Evolutionary conservation across 1,140 invertebrate genomes (phyloP), one percentile per base, ranked within the genome.

Genomic region (Physella acuta): DNA sequence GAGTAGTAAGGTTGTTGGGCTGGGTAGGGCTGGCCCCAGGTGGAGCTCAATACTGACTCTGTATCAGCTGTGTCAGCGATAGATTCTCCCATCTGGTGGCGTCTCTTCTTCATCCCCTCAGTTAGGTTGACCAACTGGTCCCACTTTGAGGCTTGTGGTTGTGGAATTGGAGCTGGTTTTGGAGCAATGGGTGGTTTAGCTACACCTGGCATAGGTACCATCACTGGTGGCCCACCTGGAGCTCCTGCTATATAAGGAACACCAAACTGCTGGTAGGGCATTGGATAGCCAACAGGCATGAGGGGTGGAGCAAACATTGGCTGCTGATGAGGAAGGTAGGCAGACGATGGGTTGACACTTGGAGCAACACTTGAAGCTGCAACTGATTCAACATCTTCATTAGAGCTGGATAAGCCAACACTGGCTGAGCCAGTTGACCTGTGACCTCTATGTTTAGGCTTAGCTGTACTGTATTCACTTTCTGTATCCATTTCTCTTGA

Each of bases 121-220:
- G 66, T 68, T 26, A 68, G 8, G 24, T 39, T 51, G 4, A 68
- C 66, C 53, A 68, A 31, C 34, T 68, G 36, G 39, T 68, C 66
- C 66, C 66, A 68, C 31, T 60, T 58, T 8, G 66, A 59, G 1
- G 5, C 39, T 28, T 33, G 31, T 59, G 55, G 36, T 39, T 67
- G n/a, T 26, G 52, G 8, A 14, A n/a, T 36, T 3, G 31, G 2
- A 16, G 20, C 11, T 2, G 64, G 52, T 17, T 68, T 60, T 28
- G 34, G 55, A 14, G 55, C 34, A 3, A 68, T 51, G n/a, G 66
- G 31, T 36, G 55, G 37, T 8, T 64, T n/a, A 14, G 26, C 24
- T 44, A 64, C 16, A 20, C 28, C 34, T 2, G 33, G 31, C 20
- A 30, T 28, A 51, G 62, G 62, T 24, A 39, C 14, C 44, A 64